Evolutionary conservation across 2,888 invertebrate species (phyloP), one percentile per base, ranked within the genome.

Genomic region (Serrognathus titanus): DNA sequence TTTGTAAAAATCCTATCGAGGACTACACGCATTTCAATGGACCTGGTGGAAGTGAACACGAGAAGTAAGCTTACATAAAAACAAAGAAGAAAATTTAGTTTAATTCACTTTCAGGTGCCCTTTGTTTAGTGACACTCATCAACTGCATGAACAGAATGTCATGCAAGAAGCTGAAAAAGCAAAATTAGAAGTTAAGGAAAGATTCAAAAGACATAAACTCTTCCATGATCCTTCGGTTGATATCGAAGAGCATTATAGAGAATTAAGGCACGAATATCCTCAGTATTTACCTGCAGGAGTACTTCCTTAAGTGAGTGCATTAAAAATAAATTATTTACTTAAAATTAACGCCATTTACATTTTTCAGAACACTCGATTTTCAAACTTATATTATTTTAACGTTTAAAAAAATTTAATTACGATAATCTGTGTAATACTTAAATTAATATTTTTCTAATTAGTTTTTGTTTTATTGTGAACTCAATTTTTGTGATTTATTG

Each of bases 11-110:
- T 62, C 78, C 79, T 9, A 77, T 83, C 10, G 74, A 69, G 1
- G 77, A 78, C 67, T 85, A 86, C 64, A 60, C 61, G 1, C 85
- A 85, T 71, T 85, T 85, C 60, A 73, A 77, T 58, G 76, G 79
- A 5, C 76, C 77, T 65, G 79, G 79, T 39, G 76, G 77, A 2
- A 66, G 69, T 51, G 64, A 69, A 37, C 57, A 48, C 11, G 54
- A 76, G 53, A 64, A 75, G 76, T 78, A 67, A 36, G 48, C 57
- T 48, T 10, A 45, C 37, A 41, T 37, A 11, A 53, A n/a, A 48
- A 49, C n/a, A 36, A 9, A 58, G 62, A 16, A 16, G 16, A 16
- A 16, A 16, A 16, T 16, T 16, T 16, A 16, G 20, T 31, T 31
- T 9, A 46, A n/a, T 51, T 31, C 47, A 11, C 11, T 52, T 52